Conservation (phyloP, 2,113 vertebrate species). For the Malurus alboscapulatus region DNA sequence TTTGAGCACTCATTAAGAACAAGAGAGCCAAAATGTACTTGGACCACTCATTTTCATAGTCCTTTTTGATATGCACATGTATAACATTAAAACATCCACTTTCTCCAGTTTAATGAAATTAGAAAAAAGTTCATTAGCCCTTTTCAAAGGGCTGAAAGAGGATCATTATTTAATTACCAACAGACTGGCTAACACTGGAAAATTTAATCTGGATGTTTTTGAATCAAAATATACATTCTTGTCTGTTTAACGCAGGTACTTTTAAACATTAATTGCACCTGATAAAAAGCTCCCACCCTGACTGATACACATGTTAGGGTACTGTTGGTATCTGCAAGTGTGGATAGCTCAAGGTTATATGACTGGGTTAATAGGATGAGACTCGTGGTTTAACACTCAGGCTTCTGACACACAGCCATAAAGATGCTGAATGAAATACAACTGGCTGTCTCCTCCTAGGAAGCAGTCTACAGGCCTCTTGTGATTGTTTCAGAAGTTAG, state of each 20-base stretch:
- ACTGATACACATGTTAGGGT: conserved; percentile 25
- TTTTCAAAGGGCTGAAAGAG: background rate
- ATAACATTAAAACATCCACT: background rate
- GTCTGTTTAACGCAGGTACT: background rate
- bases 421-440: conserved; percentile 65
- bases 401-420: conserved; percentile 64
- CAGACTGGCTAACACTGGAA: background rate
- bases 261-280: conserved; percentile 15
- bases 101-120: background rate
- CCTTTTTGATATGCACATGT: background rate
- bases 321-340: conserved; percentile 47
- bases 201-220: background rate
- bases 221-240: background rate
- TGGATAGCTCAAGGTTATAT: conserved; percentile 70
- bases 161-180: background rate
- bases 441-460: conserved; percentile 23
- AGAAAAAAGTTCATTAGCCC: background rate
- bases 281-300: background rate
- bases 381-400: conserved; percentile 59
- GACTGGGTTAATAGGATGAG: conserved; percentile 67
- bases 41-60: background rate
- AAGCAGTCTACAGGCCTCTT: conserved; percentile 32
- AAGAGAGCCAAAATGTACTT: background rate
- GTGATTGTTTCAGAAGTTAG: conserved; percentile 68
- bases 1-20: background rate